phyloP scores from a whole-genome alignment of 2,888 invertebrate genomes.

The Celastrina argiolus region DNA sequence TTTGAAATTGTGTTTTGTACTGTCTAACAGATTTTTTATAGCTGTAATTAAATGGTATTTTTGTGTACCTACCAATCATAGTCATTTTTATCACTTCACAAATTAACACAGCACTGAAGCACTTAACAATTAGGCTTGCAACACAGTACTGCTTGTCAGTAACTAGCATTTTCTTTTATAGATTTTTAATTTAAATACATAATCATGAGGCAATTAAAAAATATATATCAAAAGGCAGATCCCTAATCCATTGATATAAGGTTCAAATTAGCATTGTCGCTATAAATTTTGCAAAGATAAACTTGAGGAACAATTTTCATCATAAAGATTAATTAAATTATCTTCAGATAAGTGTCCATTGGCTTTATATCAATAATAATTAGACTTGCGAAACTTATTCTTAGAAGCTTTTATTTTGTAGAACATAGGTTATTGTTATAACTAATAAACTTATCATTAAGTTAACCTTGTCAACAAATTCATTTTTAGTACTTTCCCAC shows the following conservation, averaged over 20 bases:
- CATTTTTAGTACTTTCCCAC: too few relatives aligned
- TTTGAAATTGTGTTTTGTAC: neutral
- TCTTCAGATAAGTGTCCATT: constrained; percentile 28
- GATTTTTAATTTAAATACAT: constrained; percentile 19
- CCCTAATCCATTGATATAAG: constrained; percentile 14
- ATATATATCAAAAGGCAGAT: neutral
- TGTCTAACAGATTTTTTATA: neutral
- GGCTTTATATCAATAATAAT: constrained; percentile 19
- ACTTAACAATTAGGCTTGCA: constrained; percentile 23
- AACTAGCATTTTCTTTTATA: constrained; percentile 26
- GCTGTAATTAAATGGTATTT: neutral
- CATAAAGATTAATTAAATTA: constrained; percentile 31
- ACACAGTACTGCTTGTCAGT: constrained; percentile 11
- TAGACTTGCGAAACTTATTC: constrained; percentile 21
- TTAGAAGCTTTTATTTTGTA: constrained; percentile 3
- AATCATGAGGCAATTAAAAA: neutral
- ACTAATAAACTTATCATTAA: too few relatives aligned
- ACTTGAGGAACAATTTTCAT: constrained; percentile 28
- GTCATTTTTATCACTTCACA: constrained; percentile 15
- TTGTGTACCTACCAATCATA: constrained; percentile 23
- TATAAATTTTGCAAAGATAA: constrained; percentile 22
- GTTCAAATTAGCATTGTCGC: neutral
- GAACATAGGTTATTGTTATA: neutral
- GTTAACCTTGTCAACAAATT: too few relatives aligned
- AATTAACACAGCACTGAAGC: constrained; percentile 21